Percentiles rank a stretch among this genome's conserved stretches.
phyloP scores from a whole-genome alignment of 2,888 invertebrate species.

The Drosophila emarginata region DNA sequence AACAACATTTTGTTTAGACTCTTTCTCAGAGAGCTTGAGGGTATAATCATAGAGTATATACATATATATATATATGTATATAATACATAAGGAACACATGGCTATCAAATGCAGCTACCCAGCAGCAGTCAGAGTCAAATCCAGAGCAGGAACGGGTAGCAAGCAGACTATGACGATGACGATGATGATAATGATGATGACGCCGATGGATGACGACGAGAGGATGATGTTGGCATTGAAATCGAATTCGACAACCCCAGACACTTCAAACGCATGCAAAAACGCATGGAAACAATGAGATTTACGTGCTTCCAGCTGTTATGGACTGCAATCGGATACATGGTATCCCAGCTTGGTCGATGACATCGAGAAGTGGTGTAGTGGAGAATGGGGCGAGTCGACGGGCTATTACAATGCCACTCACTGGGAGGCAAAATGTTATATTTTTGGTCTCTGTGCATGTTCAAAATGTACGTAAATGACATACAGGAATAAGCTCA shows the following conservation, averaged over 20 bases:
- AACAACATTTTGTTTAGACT: neutral
- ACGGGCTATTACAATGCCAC: constrained; percentile 37
- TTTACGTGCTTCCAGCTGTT: constrained; percentile 70
- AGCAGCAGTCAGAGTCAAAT: neutral
- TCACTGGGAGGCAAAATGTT: constrained; percentile 43
- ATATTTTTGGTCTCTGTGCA: constrained; percentile 34
- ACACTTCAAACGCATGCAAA: constrained; percentile 64
- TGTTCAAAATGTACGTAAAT: neutral
- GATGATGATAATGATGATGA: constrained; percentile 32
- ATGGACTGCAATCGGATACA: constrained; percentile 72
- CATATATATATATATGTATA: neutral
- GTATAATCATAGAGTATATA: neutral
- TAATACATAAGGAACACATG: neutral
- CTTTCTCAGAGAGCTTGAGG: neutral
- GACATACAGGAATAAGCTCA: constrained; percentile 21
- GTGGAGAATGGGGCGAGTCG: constrained; percentile 2
- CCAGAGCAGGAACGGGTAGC: neutral
- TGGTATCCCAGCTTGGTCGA: constrained; percentile 20
- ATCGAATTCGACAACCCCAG: constrained; percentile 52
- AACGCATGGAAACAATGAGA: constrained; percentile 69
- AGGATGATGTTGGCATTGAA: constrained; percentile 51
- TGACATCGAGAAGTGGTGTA: neutral
- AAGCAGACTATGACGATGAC: constrained; percentile 16
- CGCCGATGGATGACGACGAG: constrained; percentile 24
- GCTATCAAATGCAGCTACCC: constrained; percentile 3